Evolutionary conservation across 2,113 vertebrate species (phyloP).

Genomic region (Catharus bicknelli): DNA sequence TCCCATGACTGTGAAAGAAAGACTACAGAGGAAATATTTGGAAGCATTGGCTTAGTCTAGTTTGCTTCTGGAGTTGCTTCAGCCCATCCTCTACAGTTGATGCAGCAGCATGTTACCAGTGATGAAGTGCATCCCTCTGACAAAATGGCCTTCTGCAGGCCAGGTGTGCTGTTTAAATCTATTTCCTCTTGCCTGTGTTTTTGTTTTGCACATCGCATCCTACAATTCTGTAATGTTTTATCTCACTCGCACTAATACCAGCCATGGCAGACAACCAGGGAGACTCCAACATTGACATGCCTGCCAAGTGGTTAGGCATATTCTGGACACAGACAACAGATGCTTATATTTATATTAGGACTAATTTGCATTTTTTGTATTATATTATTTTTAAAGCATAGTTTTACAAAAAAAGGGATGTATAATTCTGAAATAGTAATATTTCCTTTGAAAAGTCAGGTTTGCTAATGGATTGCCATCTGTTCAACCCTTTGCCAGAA

Average conservation of each 20-base stretch:
- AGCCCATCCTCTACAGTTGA: neutral
- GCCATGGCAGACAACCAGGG: neutral
- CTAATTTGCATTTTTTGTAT: constrained; percentile 9
- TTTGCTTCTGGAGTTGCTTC: neutral
- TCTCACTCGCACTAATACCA: neutral
- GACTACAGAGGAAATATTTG: neutral
- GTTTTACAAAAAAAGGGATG: constrained; percentile 19
- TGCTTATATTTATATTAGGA: constrained; percentile 34
- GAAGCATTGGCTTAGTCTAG: neutral
- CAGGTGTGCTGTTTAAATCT: neutral
- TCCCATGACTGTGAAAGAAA: neutral
- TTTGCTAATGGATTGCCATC: constrained; percentile 76
- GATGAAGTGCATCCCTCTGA: neutral
- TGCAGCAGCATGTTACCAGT: neutral
- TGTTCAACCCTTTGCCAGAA: constrained; percentile 62
- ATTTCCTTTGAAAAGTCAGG: constrained; percentile 60
- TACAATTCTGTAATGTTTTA: neutral
- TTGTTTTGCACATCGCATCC: neutral
- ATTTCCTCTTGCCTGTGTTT: neutral
- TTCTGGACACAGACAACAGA: neutral
- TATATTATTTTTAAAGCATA: constrained; percentile 14
- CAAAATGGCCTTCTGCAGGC: neutral
- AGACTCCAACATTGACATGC: neutral
- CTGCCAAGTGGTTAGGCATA: neutral
- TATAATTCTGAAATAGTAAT: constrained; percentile 59